A percentile compares a stretch with the other conserved stretches of the same genome.
Conservation (phyloP, 1,140 invertebrate genomes). For the Drosophila pseudoananassae region DNA sequence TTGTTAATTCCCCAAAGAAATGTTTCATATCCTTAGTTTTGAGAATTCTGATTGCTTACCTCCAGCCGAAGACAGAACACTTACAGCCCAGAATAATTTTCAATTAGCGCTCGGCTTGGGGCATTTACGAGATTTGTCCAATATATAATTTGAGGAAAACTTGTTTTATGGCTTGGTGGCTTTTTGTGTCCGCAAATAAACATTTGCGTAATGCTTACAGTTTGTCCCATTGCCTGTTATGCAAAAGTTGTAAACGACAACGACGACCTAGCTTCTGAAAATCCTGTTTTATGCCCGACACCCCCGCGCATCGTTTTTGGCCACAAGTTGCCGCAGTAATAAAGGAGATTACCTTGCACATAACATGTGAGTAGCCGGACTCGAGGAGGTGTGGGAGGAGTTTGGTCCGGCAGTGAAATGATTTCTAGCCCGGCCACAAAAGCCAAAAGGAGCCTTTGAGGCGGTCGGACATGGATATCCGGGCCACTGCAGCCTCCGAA, state of each 20-base stretch:
- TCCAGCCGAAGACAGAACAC: not conserved
- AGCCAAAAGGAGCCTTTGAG: constrained; percentile 46
- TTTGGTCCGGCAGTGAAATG: constrained; percentile 41
- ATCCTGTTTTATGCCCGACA: constrained; percentile 68
- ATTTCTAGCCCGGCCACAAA: constrained; percentile 50
- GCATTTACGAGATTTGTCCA: constrained; percentile 51
- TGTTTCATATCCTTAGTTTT: not conserved
- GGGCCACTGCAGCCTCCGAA: constrained; percentile 23
- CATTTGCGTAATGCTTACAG: constrained; percentile 76
- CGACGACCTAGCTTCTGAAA: constrained; percentile 32
- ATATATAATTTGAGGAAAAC: constrained; percentile 68
- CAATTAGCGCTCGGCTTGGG: constrained; percentile 57
- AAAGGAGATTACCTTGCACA: constrained; percentile 79
- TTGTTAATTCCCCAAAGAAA: not conserved
- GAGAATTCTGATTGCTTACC: not conserved
- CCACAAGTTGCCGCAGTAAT: constrained; percentile 79
- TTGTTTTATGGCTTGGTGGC: constrained; percentile 71
- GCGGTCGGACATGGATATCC: constrained; percentile 35
- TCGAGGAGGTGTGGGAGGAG: constrained; percentile 16
- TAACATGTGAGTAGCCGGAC: constrained; percentile 62
- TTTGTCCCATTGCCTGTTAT: constrained; percentile 64
- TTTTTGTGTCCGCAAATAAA: constrained; percentile 66
- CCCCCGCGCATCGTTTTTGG: constrained; percentile 7
- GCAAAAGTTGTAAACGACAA: constrained; percentile 69
- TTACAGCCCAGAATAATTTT: constrained; percentile 42